Percentiles rank a stretch among this genome's conserved stretches.
These are phyloP conservation scores for Tetranychus truncatus DNA, from an alignment of 2,888 invertebrate genomes.

Conservation along the genomic window DNA sequence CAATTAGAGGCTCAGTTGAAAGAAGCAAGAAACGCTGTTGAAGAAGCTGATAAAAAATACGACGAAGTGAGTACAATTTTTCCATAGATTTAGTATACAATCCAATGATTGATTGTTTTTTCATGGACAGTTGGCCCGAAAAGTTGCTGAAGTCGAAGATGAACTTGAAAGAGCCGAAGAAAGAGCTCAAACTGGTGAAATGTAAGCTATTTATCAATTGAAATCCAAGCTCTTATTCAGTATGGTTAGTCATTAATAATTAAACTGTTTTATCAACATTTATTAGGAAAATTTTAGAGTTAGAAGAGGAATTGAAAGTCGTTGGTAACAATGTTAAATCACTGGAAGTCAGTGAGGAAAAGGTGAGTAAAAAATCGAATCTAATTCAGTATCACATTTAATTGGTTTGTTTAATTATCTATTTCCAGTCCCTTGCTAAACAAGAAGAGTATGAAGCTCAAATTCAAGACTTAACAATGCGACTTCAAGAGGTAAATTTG, in stretches of 20 bases:
- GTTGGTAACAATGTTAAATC: constrained; percentile 99
- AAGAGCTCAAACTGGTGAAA: constrained; percentile 94
- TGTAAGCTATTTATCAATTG: constrained; percentile 36
- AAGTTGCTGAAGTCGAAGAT: constrained; percentile 99
- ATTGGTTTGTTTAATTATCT: not conserved
- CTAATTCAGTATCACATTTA: not conserved
- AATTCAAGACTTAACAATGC: constrained; percentile 46
- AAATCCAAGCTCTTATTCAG: not conserved
- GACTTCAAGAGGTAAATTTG: constrained; percentile 63
- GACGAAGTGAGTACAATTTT: constrained; percentile 60
- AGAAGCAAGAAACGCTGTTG: constrained; percentile 98
- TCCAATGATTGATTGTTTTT: not conserved
- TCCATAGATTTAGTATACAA: not conserved
- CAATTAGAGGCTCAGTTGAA: constrained; percentile 97
- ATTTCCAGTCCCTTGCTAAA: not conserved
- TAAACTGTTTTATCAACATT: constrained; percentile 32
- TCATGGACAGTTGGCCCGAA: constrained; percentile 48
- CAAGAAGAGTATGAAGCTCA: constrained; percentile 9
- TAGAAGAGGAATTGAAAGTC: constrained; percentile 98
- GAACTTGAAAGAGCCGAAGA: constrained; percentile 98
- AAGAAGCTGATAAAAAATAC: constrained; percentile 99
- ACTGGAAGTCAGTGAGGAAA: constrained; percentile 97
- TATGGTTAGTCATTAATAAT: not conserved
- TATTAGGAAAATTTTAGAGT: constrained; percentile 76
- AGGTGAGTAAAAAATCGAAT: constrained; percentile 1